A percentile compares a stretch with the other conserved stretches of the same genome.
Conservation (phyloP, 2,888 invertebrate genomes). For the Xestia ashworthii region DNA sequence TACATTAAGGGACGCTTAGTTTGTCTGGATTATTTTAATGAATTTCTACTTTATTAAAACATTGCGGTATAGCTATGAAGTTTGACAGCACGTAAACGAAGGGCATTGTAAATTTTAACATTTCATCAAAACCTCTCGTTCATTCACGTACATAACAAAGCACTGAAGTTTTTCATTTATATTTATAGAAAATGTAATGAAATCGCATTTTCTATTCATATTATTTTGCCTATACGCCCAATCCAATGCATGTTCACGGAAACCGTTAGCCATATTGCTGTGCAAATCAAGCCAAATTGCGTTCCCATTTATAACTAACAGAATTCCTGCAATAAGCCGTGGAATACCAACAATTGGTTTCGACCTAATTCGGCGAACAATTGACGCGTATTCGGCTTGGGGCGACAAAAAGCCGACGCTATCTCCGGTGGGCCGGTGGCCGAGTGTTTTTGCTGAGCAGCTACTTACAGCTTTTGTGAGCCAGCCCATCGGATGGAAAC, state of each 20-base stretch:
- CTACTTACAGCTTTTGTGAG: slow-evolving; percentile 71
- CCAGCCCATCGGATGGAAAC: slow-evolving; percentile 66
- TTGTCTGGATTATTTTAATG: neutral
- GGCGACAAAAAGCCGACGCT: slow-evolving; percentile 60
- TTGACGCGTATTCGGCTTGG: slow-evolving; percentile 46
- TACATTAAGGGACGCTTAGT: too few relatives aligned
- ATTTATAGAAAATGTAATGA: neutral
- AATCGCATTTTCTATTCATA: neutral
- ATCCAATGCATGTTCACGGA: slow-evolving; percentile 2
- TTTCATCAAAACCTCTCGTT: neutral
- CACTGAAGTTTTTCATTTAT: neutral
- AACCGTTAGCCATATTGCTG: neutral
- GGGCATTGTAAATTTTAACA: neutral
- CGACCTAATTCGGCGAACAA: slow-evolving; percentile 61
- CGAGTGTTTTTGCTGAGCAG: slow-evolving; percentile 71
- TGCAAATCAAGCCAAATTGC: slow-evolving; percentile 17
- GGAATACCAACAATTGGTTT: slow-evolving; percentile 52
- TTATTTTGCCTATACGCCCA: neutral
- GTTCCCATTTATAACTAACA: slow-evolving; percentile 12
- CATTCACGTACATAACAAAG: neutral
- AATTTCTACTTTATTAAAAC: neutral
- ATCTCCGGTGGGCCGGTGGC: slow-evolving; percentile 66
- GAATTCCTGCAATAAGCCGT: slow-evolving; percentile 32
- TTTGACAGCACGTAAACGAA: neutral
- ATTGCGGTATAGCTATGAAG: neutral